Evolutionary conservation across 2,888 invertebrate species (phyloP), one percentile per base, ranked within the genome.

Genomic region (Drosophila algonquin): DNA sequence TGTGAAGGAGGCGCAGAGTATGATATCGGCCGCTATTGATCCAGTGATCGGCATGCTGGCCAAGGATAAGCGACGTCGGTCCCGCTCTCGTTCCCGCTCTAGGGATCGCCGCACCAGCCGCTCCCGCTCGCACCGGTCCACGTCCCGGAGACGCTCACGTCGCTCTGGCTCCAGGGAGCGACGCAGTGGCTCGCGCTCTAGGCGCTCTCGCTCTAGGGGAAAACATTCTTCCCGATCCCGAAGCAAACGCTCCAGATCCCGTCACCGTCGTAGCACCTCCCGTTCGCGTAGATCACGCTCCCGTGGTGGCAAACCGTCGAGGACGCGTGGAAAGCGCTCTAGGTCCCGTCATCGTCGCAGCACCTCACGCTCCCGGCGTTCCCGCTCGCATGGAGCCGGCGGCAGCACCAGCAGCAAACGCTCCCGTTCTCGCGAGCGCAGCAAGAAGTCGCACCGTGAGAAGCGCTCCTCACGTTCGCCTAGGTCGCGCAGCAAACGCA

Each of bases 1-100:
- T 74, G 98, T 98, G 0, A 98, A 98, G 90, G 98, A 99, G 93
- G 98, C 98, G 0, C 98, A 98, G 92, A 97, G 97, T 91, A 94
- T 98, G 87, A 98, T 99, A 75, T 97, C 98, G 0, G 98, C 98
- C 9, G 97, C 98, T 14, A 97, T 98, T 75, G 98, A 97, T 93
- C 97, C 97, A 0, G 96, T 97, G 62, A 97, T 97, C 83, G 97
- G 97, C 7, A 95, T 97, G 93, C 92, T 97, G 27, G 96, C 97
- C 1, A 97, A 97, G 91, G 97, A 97, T 83, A 97, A 97, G 90
- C 93, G 96, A 70, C 92, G 93, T 0, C 93, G 94, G 14, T 93
- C 94, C 0, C 93, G 93, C 60, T 91, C 92, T 2, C 87, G 92
- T 30, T 92, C 92, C 16, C 89, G 92, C 46, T 92, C 94, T 91